These are phyloP conservation scores for Heteropelma amictum DNA, from an alignment of 2,888 invertebrate species.

Conservation along the genomic window DNA sequence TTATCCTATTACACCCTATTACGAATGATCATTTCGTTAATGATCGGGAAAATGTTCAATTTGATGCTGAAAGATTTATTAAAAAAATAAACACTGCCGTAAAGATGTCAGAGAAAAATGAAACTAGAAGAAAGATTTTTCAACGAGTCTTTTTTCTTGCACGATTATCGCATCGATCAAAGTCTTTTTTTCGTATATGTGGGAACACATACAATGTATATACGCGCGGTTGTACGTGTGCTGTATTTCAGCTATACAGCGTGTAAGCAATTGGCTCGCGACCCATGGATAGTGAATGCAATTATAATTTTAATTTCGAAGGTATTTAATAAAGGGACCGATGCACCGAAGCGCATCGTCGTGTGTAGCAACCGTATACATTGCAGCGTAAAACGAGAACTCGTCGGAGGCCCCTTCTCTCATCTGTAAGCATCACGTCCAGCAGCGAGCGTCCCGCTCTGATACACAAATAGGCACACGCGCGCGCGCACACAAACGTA, in stretches of 20 bases:
- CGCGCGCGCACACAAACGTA: too few species aligned
- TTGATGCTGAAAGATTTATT: too few species aligned
- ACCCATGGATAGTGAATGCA: constrained; percentile 74
- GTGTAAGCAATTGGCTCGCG: constrained; percentile 62
- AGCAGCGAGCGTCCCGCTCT: background rate
- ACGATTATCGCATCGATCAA: background rate
- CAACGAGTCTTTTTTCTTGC: background rate
- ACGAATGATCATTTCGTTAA: too few species aligned
- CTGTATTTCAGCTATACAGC: constrained; percentile 22
- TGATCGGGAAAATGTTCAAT: too few species aligned
- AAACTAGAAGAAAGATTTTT: too few species aligned
- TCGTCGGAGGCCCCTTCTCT: constrained; percentile 2
- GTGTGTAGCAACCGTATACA: background rate
- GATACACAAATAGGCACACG: background rate
- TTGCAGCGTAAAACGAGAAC: background rate
- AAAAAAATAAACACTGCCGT: too few species aligned
- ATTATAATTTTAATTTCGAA: constrained; percentile 78
- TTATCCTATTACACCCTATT: too few species aligned
- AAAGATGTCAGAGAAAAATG: too few species aligned
- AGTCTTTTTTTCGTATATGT: too few species aligned
- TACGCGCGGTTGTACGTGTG: background rate
- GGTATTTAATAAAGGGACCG: constrained; percentile 77
- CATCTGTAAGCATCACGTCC: constrained; percentile 19
- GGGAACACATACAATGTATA: too few species aligned
- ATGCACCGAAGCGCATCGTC: constrained; percentile 59